Percentiles rank a stretch among this genome's conserved stretches.
Conservation (phyloP, 1,140 invertebrate species). For the Propsilocerus akamusi region DNA sequence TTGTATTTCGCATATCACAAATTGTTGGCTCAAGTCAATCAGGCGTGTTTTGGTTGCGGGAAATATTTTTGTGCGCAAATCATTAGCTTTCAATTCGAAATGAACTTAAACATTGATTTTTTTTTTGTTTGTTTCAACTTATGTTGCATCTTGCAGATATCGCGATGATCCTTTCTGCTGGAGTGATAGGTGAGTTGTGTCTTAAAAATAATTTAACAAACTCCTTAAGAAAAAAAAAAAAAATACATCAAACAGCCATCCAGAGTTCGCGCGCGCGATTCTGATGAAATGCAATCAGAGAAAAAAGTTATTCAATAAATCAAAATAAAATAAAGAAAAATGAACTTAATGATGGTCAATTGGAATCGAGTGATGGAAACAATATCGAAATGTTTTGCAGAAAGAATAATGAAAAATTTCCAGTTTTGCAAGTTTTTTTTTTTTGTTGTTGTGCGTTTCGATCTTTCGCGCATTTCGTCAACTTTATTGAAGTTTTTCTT, state of each 20-base stretch:
- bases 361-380: background rate
- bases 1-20: background rate
- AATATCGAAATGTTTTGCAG: background rate
- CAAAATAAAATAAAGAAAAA: background rate
- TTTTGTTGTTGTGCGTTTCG: too few relatives aligned
- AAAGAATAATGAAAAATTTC: background rate
- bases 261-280: too few relatives aligned
- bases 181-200: background rate
- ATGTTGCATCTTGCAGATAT: background rate
- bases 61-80: background rate
- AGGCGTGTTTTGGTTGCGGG: too few relatives aligned
- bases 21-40: background rate
- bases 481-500: too few relatives aligned
- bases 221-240: too few relatives aligned
- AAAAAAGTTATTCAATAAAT: background rate
- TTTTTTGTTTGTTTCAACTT: background rate
- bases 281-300: too few relatives aligned
- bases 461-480: too few relatives aligned
- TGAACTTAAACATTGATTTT: background rate
- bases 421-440: constrained; percentile 1
- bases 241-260: too few relatives aligned
- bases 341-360: background rate
- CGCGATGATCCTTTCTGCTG: background rate
- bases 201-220: too few relatives aligned
- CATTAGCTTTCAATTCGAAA: too few relatives aligned